phyloP scores from a whole-genome alignment of 2,888 invertebrate species.

The Dynastes hyllus region DNA sequence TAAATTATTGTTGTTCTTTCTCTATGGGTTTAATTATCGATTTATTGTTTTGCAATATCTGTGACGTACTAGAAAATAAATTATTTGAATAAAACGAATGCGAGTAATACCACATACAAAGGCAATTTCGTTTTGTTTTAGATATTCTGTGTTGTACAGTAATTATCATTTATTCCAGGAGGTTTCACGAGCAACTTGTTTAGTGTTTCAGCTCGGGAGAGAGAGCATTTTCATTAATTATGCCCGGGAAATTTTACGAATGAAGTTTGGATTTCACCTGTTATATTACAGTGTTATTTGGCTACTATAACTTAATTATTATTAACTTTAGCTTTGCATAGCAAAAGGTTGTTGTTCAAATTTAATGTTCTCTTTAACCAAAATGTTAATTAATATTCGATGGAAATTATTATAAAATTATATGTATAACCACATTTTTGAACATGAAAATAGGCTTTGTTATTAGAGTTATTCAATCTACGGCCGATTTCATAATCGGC shows the following conservation, averaged over 20 bases:
- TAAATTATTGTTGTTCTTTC: conserved; percentile 6
- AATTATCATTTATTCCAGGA: neutral
- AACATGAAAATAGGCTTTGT: too few species aligned
- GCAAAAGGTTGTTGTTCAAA: neutral
- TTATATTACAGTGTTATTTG: neutral
- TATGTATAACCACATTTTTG: too few species aligned
- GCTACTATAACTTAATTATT: neutral
- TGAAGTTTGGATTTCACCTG: conserved; percentile 6
- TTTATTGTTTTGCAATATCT: conserved; percentile 9
- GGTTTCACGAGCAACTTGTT: neutral
- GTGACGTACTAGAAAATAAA: neutral
- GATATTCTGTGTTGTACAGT: neutral
- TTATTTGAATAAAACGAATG: neutral
- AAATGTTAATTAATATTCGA: neutral
- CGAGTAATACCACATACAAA: neutral
- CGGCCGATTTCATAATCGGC: too few species aligned
- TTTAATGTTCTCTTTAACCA: neutral
- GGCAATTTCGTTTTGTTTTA: neutral
- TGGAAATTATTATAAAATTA: too few species aligned
- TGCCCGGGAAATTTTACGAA: neutral
- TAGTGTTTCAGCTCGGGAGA: neutral
- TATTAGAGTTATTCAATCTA: too few species aligned
- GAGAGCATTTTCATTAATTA: neutral
- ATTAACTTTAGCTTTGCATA: neutral
- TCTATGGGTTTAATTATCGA: neutral